Percentiles rank a stretch among this genome's conserved stretches.
phyloP scores from a whole-genome alignment of 2,797 vertebrate species.

The Gorsachius magnificus region DNA sequence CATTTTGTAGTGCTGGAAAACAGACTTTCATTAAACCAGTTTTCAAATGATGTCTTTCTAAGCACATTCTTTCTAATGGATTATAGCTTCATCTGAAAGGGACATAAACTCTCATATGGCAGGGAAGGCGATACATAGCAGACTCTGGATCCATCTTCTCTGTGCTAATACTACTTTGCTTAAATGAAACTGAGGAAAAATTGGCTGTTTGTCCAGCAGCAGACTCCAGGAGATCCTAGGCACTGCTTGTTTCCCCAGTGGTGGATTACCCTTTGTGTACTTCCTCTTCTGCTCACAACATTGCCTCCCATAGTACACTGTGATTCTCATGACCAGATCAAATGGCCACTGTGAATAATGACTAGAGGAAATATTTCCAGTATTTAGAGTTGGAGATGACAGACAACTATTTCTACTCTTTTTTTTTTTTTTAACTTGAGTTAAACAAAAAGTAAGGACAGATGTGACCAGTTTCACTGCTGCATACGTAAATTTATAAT shows the following conservation, averaged over 20 bases:
- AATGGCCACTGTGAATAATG: not conserved
- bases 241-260: not conserved
- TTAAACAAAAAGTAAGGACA: not conserved
- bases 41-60: not conserved
- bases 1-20: not conserved
- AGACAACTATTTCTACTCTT: not conserved
- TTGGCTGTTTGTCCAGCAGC: not conserved
- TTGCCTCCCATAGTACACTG: not conserved
- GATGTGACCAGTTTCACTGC: not conserved
- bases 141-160: not conserved
- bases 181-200: not conserved
- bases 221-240: not conserved
- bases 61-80: not conserved
- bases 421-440: not conserved
- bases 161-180: not conserved
- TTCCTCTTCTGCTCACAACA: not conserved
- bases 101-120: not conserved
- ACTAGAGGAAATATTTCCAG: not conserved
- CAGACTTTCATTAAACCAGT: not conserved
- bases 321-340: not conserved
- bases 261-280: not conserved
- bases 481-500: not conserved
- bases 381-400: not conserved
- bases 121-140: not conserved
- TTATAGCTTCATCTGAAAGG: not conserved